Evolutionary conservation across 1,140 invertebrate species (phyloP), one percentile per base, ranked within the genome.

Genomic region (Lordiphosa clarofinis): DNA sequence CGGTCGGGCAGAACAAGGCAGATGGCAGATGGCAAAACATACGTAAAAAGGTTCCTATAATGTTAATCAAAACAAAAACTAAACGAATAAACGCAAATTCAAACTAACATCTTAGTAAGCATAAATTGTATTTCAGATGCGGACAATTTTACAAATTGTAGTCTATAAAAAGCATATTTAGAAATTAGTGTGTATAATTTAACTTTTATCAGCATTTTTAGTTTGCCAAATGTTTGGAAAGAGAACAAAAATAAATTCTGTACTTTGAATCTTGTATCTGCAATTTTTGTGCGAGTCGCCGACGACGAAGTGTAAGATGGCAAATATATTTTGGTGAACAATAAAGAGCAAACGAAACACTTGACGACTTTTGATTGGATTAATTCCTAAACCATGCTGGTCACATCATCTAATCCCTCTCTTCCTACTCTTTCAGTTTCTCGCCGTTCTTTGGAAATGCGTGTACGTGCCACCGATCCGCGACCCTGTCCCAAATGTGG

Each of bases 401-500:
- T 4, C 6, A n/a, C n/a, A 13, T 13, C 5, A 8, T 19, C 7
- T 54, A 13, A 31, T 42, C 1, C 3, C 1, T 9, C 11, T 24
- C 11, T 24, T 43, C 9, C 9, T 46, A 24, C 53, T 56, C 38
- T 43, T 53, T 8, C 91, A 92, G 93, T 94, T 47, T 92, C 93
- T 38, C 91, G 94, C 67, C 90, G 95, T 57, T 93, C 94, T 10
- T 89, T 96, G 81, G 95, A 97, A 73, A 92, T 96, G 91, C 91
- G 96, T 72, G 95, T 97, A 10, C 91, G 96, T 65, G 96, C 96
- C 0, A 97, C 96, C 10, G 96, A 97, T 90, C 96, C 96, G 0
- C 91, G 96, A 21, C 96, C 96, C 0, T 97, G 96, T 89, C 96
- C 96, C 6, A 96, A 97, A 88, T 97, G 96, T 88, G 95, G 96